Base-by-base conservation (phyloP, 2,797 vertebrate species). In the Macroramphosus scolopax region DNA sequence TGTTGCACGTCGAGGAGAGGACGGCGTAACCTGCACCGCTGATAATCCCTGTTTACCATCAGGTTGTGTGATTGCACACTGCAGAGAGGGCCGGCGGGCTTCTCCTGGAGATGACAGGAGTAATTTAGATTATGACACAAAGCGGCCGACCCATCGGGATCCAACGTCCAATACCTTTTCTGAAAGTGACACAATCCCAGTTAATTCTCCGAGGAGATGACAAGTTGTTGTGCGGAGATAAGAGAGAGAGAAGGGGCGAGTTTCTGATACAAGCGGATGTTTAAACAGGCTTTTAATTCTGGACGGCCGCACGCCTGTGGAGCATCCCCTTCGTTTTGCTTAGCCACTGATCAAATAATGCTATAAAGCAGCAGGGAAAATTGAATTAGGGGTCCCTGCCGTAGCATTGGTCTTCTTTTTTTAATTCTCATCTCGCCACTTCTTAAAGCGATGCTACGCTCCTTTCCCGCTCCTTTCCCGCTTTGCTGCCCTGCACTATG, bases 251-350 rank as follows among this genome's bases (percentile, higher is more conserved):
- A 48, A 44, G 48, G n/a, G 28, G 29, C 34, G 43, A 40, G 51
- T 51, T 57, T 55, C 51, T 75, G 57, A 72, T 52, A 26, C 47
- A 17, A 68, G 65, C 60, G 24, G 51, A 74, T 72, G 56, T 68
- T 76, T 69, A 72, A 80, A 74, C 39, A 68, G 67, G 64, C 69
- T 75, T 79, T 77, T 83, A 82, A 82, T 85, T 79, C 51, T 66
- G 46, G 12, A 63, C 65, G 67, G 72, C 62, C 60, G 54, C 61
- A 44, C 31, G 12, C 47, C 48, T 15, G 49, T 53, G 55, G 63
- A 75, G 68, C 63, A 60, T 63, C 52, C 49, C 60, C 46, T 55
- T 40, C 22, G 46, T 59, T 75, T 77, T 73, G 71, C 69, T 56
- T 51, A 69, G 60, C 42, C 50, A 42, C 71, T 81, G 81, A 85